Evolutionary conservation across 1,140 invertebrate species (phyloP), one percentile per base, ranked within the genome.

Genomic region (Achatina immaculata): DNA sequence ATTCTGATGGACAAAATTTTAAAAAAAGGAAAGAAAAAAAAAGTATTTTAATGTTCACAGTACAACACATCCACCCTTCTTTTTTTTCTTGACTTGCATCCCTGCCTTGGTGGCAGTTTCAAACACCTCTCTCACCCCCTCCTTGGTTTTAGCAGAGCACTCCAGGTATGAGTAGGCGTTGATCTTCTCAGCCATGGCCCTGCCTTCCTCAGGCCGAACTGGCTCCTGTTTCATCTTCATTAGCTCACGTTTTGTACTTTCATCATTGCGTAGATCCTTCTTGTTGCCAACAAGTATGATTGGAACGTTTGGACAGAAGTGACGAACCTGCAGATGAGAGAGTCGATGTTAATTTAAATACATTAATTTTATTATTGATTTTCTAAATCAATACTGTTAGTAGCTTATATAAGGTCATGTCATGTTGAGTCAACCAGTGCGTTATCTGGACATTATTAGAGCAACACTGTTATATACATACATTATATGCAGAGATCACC

Each of bases 221-320:
- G 86, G 86, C 3, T 66, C 78, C 21, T 66, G 28, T 28, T 34
- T 43, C n/a, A 51, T 58, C 31, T 38, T 71, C 73, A 86, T 82
- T 73, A 85, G 82, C 92, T 99, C 99, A 96, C 99, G 99, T 92
- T n/a, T 42, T 42, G 58, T 42, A 21, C 24, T 28, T 68, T 78
- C 76, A 28, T 34, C 58, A 40, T 78, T 97, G 87, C 97, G 94
- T 86, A 98, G 94, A 72, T 90, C 89, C 51, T 84, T 86, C 81
- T 90, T 90, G 83, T 86, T 90, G 38, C 88, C 89, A 7, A 99
- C 98, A 86, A 99, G 94, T 89, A 99, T 98, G 83, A 99, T 98
- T 85, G 98, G 98, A 86, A 99, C 97, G 31, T 81, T 78, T 92
- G 97, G 98, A 92, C 98, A 99, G 92, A 98, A 99, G 92, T 99